Base-by-base conservation (phyloP, 2,113 vertebrate genomes). In the Collichthys lucidus region DNA sequence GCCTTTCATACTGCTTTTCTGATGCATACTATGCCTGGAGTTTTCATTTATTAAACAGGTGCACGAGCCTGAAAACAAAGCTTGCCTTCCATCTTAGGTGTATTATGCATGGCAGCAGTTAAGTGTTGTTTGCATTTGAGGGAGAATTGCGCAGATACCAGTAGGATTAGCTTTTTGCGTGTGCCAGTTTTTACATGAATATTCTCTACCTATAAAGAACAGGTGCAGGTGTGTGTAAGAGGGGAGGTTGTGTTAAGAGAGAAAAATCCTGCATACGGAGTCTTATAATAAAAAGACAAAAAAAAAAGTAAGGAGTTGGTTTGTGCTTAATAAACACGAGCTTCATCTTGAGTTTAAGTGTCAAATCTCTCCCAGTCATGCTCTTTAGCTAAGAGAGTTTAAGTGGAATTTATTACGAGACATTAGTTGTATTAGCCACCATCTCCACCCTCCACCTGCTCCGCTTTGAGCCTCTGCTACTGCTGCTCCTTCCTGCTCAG, bases 401-500 rank as follows among this genome's bases (percentile, higher is more conserved):
- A 62, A 16, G 61, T 66, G 16, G 10, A 26, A 4, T 73, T 59
- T 14, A 19, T 61, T 65, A 6, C 26, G 11, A 75, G 59, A 46
- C 31, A 44, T 22, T 11, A 26, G 44, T 24, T 50, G 42, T 11
- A 44, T 78, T 26, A 61, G 26, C 17, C 63, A 63, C 50, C 29
- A 10, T 69, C 26, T 79, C 62, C 40, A 31, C 26, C 47, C 11
- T 49, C 64, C 60, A 71, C 40, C 64, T 55, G 59, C 46, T 71
- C 20, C 2, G 20, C 24, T 75, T 53, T 61, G 52, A 71, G 70
- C 69, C 61, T 53, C 65, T 66, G 60, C 22, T 74, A 46, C 79
- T 66, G 26, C 65, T 79, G 65, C 59, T 68, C n/a, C 16, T 7
- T 59, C 24, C 49, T 46, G 20, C 74, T 68, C 44, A 14, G 75